These are phyloP conservation scores for Corythornis cristatus DNA, from an alignment of 2,113 vertebrate species.

Conservation along the genomic window DNA sequence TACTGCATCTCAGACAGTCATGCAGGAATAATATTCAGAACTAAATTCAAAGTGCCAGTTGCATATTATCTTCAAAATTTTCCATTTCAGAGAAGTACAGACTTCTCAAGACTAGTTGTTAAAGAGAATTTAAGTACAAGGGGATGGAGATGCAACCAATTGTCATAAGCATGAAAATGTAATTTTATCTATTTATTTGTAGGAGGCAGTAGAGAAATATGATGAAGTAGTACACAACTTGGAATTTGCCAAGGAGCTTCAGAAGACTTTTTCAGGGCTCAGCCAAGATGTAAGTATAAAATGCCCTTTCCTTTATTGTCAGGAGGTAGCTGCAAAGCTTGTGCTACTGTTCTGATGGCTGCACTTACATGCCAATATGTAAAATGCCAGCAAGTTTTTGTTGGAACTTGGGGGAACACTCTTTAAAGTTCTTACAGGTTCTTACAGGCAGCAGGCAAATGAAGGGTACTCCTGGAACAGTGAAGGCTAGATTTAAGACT, in stretches of 20 bases:
- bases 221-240: constrained; percentile 93
- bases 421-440: too few species aligned
- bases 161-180: neutral
- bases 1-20: neutral
- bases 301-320: neutral
- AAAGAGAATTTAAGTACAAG: neutral
- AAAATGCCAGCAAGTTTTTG: neutral
- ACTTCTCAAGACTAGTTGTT: neutral
- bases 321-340: neutral
- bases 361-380: fast-evolving
- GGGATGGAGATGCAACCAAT: neutral
- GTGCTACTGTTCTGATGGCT: neutral
- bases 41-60: neutral
- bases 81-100: neutral
- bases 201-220: constrained; percentile 92
- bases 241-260: constrained; percentile 92
- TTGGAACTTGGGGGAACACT: neutral
- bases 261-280: constrained; percentile 87
- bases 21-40: neutral
- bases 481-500: neutral
- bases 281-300: constrained; percentile 88
- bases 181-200: neutral
- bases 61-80: neutral
- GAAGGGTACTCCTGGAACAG: neutral
- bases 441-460: neutral